These are phyloP conservation scores for Bicyclus anynana DNA, from an alignment of 1,140 invertebrate species.

Conservation along the genomic window DNA sequence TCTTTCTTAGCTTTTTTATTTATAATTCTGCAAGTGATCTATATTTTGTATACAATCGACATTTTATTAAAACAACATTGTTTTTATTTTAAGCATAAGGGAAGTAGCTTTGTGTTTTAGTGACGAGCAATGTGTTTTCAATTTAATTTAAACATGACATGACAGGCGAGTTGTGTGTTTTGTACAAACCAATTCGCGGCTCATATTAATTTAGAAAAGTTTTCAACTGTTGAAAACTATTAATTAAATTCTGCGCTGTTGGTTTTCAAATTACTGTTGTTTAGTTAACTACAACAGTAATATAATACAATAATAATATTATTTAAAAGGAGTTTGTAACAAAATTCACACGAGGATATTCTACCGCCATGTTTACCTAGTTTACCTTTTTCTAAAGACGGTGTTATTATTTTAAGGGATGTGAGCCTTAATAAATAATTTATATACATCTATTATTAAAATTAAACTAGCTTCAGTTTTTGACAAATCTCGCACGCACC, in stretches of 20 bases:
- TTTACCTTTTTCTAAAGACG: too few relatives aligned
- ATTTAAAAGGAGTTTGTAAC: too few relatives aligned
- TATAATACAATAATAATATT: background rate
- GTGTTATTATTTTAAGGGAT: too few relatives aligned
- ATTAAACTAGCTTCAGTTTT: too few relatives aligned
- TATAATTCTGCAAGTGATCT: too few relatives aligned
- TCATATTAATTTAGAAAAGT: slow-evolving; percentile 18
- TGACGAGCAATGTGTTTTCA: slow-evolving; percentile 6
- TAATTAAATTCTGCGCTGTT: slow-evolving; percentile 7
- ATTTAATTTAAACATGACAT: slow-evolving; percentile 17
- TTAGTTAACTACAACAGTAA: background rate
- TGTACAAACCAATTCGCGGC: slow-evolving; percentile 17
- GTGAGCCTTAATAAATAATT: too few relatives aligned
- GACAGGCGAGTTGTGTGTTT: slow-evolving; percentile 10
- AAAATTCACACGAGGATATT: too few relatives aligned
- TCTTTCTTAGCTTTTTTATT: too few relatives aligned
- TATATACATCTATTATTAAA: too few relatives aligned
- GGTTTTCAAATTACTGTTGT: background rate
- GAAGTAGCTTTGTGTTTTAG: background rate
- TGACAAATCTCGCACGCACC: too few relatives aligned
- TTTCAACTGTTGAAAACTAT: slow-evolving; percentile 1
- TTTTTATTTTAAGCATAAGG: slow-evolving; percentile 4
- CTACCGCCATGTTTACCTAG: too few relatives aligned
- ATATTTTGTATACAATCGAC: too few relatives aligned
- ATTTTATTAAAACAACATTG: background rate